Evolutionary conservation across 2,113 vertebrate genomes (phyloP), one percentile per base, ranked within the genome.

Genomic region (Oriolus oriolus): DNA sequence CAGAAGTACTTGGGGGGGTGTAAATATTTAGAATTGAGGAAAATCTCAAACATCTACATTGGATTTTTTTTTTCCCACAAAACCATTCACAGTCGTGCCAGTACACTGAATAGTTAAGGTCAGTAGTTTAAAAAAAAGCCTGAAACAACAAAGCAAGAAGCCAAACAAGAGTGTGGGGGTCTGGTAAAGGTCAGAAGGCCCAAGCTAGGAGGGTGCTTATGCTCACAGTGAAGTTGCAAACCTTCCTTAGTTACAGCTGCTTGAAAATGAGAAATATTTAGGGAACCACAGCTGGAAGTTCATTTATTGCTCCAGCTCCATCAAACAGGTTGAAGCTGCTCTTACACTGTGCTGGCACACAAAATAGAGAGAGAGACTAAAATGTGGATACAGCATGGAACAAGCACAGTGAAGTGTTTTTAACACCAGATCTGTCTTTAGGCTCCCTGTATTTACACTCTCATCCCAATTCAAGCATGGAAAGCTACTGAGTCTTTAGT

Each of bases 361-460:
- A 15, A 15, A 20, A 5, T 5, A 9, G 50, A 80, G 61, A 84
- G 49, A 49, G 44, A 35, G 21, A 28, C 24, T 27, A 13, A 42
- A 16, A 22, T 3, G 3, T 6, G 22, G 12, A 3, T 7, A 18
- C 1, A 14, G 42, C 20, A 2, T 17, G 27, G 70, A 74, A 52
- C 27, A 50, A 35, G 49, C 31, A 7, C 1, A 17, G 47, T 4
- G 20, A 56, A 42, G 30, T 16, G 2, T 16, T 74, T 16, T 33
- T 45, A 52, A 81, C 70, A 37, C 6, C 23, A 68, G 74, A 22
- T 39, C 11, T 23, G 1, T 69, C 60, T 37, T 78, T 17, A 9
- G 57, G 74, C 39, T 84, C 26, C 60, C 13, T n/a, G 0, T 37
- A 16, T 41, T 54, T 35, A 22, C 28, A 39, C 9, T 41, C 0